Base-by-base conservation (phyloP, 2,113 vertebrate species). In the Nesoenas mayeri region DNA sequence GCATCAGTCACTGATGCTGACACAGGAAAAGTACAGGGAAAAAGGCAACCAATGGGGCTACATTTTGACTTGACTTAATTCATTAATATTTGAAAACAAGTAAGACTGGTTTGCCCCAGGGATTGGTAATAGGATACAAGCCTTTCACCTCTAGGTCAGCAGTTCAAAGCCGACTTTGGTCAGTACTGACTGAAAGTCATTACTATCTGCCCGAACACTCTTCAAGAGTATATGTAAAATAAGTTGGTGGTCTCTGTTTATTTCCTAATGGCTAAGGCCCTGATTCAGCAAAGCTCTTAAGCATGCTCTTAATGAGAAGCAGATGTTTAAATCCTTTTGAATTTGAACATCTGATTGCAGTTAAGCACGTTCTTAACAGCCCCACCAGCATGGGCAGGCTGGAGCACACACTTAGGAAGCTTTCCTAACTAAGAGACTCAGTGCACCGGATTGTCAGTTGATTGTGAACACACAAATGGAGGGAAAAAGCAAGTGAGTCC, bases 11-110 rank as follows among this genome's bases (percentile, higher is more conserved):
- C 83, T 47, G 50, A 69, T 75, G 78, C 88, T 87, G 77, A 95
- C 61, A 75, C 11, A 86, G 62, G 54, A 72, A 85, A 90, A 96
- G 61, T n/a, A 82, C 0, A 40, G 0, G 24, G 77, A 57, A 3
- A 82, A 94, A 91, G 54, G 40, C 83, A 94, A 95, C 93, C 95
- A 96, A 82, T 89, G n/a, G 50, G 50, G 66, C 86, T 94, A 92
- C 88, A 94, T 87, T 97, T 94, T 89, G 58, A 84, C 91, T 93
- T 91, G 75, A 81, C 89, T 96, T 89, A 96, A 92, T 96, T 95
- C 93, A 96, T 96, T 96, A 97, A 96, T 97, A 96, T 96, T 93
- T 95, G 84, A 95, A 93, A 94, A 93, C 92, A 91, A 92, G 79
- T 91, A 91, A 93, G 91, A 79, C 92, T 91, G 73, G 69, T 91